Evolutionary conservation across 2,888 invertebrate genomes (phyloP).

Genomic region (Laspeyria flexula): DNA sequence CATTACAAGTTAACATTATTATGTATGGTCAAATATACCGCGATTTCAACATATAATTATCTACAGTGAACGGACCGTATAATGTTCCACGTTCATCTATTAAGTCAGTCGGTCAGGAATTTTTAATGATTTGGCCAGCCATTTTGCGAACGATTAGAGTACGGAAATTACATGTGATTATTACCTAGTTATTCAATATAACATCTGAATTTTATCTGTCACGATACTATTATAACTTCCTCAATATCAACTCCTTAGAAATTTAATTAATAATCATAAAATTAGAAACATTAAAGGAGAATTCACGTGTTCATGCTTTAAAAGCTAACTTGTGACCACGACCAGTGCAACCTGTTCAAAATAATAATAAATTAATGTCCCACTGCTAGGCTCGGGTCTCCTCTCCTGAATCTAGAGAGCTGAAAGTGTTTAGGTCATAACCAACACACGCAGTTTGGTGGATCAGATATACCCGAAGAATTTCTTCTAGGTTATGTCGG

Average conservation of each 20-base stretch:
- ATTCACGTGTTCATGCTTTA: too few species aligned
- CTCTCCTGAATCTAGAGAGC: too few species aligned
- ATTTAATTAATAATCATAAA: too few species aligned
- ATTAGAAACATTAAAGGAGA: too few species aligned
- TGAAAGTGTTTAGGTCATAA: too few species aligned
- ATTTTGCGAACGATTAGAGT: slow-evolving; percentile 48
- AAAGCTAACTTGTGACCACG: too few species aligned
- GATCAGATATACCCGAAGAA: too few species aligned
- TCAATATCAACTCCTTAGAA: background rate
- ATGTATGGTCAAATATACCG: slow-evolving; percentile 62
- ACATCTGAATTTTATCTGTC: slow-evolving; percentile 19
- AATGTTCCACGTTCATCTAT: slow-evolving; percentile 56
- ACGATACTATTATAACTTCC: background rate
- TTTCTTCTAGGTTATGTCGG: too few species aligned
- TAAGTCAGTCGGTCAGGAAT: slow-evolving; percentile 53
- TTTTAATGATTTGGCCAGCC: slow-evolving; percentile 49
- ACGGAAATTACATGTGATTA: slow-evolving; percentile 34
- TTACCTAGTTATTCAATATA: slow-evolving; percentile 18
- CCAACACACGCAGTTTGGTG: too few species aligned
- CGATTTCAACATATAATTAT: slow-evolving; percentile 61
- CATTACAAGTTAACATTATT: slow-evolving; percentile 72
- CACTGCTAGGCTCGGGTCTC: too few species aligned
- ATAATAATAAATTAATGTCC: too few species aligned
- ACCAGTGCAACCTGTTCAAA: too few species aligned
- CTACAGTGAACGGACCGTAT: slow-evolving; percentile 46